These are phyloP conservation scores for Phyllostomus discolor DNA, from an alignment of 2,113 vertebrate genomes.

Conservation along the genomic window DNA sequence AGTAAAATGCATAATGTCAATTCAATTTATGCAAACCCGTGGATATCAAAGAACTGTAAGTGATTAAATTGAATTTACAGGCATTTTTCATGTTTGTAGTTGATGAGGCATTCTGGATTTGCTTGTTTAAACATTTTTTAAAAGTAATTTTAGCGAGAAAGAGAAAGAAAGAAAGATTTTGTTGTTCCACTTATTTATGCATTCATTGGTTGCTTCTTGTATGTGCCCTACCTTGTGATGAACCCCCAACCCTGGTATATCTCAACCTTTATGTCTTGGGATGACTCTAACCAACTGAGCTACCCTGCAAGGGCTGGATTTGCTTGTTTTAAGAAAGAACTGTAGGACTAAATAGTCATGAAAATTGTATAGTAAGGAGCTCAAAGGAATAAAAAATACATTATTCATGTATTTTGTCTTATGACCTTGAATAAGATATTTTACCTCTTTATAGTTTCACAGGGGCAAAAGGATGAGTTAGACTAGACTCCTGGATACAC, in stretches of 20 bases:
- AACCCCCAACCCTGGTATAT: no score
- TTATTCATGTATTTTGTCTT: not conserved
- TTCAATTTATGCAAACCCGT: not conserved
- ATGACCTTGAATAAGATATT: slow-evolving; percentile 56
- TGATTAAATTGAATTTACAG: not conserved
- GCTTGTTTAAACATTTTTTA: not conserved
- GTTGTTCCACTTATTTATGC: no score
- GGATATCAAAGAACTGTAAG: not conserved
- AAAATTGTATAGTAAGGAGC: not conserved
- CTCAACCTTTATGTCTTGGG: no score
- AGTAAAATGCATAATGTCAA: not conserved
- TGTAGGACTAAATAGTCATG: not conserved
- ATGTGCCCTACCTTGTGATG: no score
- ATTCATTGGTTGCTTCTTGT: no score
- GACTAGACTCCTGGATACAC: not conserved
- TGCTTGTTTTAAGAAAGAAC: not conserved
- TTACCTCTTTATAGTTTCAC: not conserved
- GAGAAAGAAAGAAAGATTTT: no score
- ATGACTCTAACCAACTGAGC: no score
- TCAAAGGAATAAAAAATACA: not conserved
- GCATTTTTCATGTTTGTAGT: not conserved
- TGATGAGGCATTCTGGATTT: not conserved
- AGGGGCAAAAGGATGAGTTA: not conserved
- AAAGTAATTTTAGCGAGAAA: no score
- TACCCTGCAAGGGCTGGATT: not conserved